A percentile compares a stretch with the other conserved stretches of the same genome.
Evolutionary conservation across 1,140 invertebrate genomes (phyloP).

Genomic region (Drosophila leontia): DNA sequence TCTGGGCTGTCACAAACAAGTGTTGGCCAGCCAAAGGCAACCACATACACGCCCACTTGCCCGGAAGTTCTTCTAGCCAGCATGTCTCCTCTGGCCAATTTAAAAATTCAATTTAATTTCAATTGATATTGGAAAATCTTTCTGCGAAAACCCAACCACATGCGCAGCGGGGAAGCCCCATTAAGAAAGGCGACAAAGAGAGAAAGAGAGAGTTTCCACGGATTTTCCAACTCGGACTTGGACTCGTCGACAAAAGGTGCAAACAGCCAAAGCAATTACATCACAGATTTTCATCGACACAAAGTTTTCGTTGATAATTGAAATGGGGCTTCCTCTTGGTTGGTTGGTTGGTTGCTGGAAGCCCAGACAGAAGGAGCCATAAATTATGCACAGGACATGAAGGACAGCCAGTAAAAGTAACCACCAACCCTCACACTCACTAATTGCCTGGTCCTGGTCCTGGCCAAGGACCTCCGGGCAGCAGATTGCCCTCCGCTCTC

Average conservation of each 20-base stretch:
- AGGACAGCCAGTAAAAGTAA: conserved; percentile 63
- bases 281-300: conserved; percentile 40
- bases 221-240: conserved; percentile 52
- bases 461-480: conserved; percentile 42
- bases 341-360: neutral
- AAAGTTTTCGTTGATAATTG: conserved; percentile 63
- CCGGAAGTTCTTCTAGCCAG: neutral
- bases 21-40: conserved; percentile 30
- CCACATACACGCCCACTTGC: conserved; percentile 28
- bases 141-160: conserved; percentile 32
- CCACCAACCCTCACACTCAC: conserved; percentile 41
- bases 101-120: conserved; percentile 82
- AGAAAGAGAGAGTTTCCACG: conserved; percentile 9
- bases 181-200: conserved; percentile 16
- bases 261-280: conserved; percentile 71
- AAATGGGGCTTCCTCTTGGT: conserved; percentile 60
- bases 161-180: conserved; percentile 73
- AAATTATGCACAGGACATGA: conserved; percentile 76
- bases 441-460: conserved; percentile 65
- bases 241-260: conserved; percentile 51
- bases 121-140: conserved; percentile 71
- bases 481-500: conserved; percentile 48
- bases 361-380: conserved; percentile 69
- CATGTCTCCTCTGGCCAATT: conserved; percentile 63
- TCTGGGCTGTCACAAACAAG: conserved; percentile 60